These are phyloP conservation scores for Zoanthus sociatus DNA, from an alignment of 92 coral and sea anemone genomes.

Conservation along the genomic window DNA sequence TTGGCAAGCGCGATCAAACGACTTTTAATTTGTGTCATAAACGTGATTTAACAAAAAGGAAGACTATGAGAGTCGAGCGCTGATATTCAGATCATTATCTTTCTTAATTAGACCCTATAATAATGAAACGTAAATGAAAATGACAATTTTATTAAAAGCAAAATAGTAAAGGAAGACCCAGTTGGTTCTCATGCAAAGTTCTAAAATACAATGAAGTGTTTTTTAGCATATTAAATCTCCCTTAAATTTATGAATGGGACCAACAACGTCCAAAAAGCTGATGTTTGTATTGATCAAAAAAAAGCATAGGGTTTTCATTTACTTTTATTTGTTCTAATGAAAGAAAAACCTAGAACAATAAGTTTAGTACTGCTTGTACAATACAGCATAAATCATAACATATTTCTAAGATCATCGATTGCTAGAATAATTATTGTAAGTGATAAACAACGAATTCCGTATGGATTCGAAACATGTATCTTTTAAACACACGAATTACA, in stretches of 20 bases:
- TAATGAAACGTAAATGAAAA: not conserved
- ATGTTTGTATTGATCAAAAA: not conserved
- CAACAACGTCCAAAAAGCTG: too few species aligned
- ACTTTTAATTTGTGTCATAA: slow-evolving; percentile 17
- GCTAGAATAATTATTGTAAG: not conserved
- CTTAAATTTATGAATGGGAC: too few species aligned
- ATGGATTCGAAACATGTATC: not conserved
- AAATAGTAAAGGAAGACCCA: slow-evolving; percentile 7
- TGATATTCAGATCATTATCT: slow-evolving; percentile 41
- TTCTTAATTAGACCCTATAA: slow-evolving; percentile 34
- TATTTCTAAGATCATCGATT: slow-evolving; percentile 25
- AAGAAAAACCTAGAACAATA: not conserved
- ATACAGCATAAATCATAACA: not conserved
- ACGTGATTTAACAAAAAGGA: not conserved
- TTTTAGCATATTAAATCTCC: not conserved
- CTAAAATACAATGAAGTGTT: not conserved
- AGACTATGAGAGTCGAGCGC: not conserved
- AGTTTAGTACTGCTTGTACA: not conserved
- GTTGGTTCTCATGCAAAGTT: not conserved
- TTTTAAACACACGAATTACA: slow-evolving; percentile 31
- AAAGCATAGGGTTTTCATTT: not conserved
- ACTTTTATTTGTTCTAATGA: not conserved
- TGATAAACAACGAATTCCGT: slow-evolving; percentile 26
- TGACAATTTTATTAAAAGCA: not conserved
- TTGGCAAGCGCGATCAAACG: not conserved